Evolutionary conservation across 2,888 invertebrate genomes (phyloP), one percentile per base, ranked within the genome.

Genomic region (Lasioglossum zephyrum): DNA sequence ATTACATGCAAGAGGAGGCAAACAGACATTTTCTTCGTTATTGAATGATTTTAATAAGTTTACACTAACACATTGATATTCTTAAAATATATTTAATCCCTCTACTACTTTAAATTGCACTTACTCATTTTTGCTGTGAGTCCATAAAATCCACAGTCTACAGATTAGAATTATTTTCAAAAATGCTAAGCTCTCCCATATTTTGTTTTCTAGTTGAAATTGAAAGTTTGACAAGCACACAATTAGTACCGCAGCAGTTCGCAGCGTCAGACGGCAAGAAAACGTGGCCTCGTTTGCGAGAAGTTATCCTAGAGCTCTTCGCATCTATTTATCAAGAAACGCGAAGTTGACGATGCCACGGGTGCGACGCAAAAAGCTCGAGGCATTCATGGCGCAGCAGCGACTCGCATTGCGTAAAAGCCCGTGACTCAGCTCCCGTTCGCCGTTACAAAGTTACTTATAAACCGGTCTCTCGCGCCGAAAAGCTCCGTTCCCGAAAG

Each of bases 391-490:
- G 47, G 47, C 47, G 47, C 47, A 13, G 47, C 47, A 13, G 18
- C 63, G 16, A 26, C 18, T 18, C 57, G 53, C 44, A 41, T 13
- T 44, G 39, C 74, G 77, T 63, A 36, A 73, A 73, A 57, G 39
- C 66, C 53, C 39, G 69, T 77, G 84, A 84, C 77, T 84, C 84
- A 83, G 39, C 77, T 36, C 16, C 18, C 16, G 47, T 39, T 16
- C 66, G 36, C 73, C 31, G 84, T 76, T 74, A 41, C 53, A 49
- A 85, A 79, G 85, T 85, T 73, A n/a, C 84, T 39, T 63, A 63
- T 49, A 72, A 85, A 36, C 76, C 57, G 70, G 36, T 69, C 69
- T 69, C 57, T 49, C 57, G 47, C 73, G 63, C 36, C 84, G 16
- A n/a, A 44, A 47, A 31, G 47, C 26, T n/a, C 53, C 60, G 53